Percentiles rank a stretch among this genome's conserved stretches.
These are phyloP conservation scores for human (Homo sapiens) DNA, from an alignment of 2,113 vertebrate genomes.

Conservation along the genomic window GRCh38 chr12:114662501-114663000, in stretches of 20 bases:
- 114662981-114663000: neutral
- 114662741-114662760: neutral
- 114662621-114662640: neutral
- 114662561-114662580: neutral
- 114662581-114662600: too few relatives aligned
- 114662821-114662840: neutral
- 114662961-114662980: neutral
- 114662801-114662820: rapidly evolving
- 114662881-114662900: neutral
- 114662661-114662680: neutral
- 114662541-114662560: neutral
- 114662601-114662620: neutral
- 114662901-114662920: rapidly evolving
- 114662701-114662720: too few relatives aligned
- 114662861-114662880: slow-evolving; percentile 44
- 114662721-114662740: too few relatives aligned
- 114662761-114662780: slow-evolving; percentile 33
- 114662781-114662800: slow-evolving; percentile 82
- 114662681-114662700: neutral
- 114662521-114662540: neutral
- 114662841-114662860: rapidly evolving
- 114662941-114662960: neutral
- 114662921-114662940: neutral
- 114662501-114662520: neutral
- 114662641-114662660: neutral